Conservation (phyloP, 2,113 vertebrate genomes). For the Ariopsis seemanni region DNA sequence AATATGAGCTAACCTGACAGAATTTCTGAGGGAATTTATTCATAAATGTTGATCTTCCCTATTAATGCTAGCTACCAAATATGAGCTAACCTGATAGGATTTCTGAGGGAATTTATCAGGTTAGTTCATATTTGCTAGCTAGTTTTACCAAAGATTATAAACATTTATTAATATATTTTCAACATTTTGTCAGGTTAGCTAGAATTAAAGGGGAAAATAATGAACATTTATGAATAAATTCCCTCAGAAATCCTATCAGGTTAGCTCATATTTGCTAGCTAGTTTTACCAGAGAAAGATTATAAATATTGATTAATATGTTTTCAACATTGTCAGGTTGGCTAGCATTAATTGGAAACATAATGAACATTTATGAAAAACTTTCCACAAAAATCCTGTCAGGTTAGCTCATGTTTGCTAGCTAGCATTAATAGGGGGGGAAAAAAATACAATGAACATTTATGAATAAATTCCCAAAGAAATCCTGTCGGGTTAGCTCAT, state of each 20-base stretch:
- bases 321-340: no score
- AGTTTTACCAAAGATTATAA: no score
- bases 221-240: background rate
- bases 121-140: background rate
- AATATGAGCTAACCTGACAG: background rate
- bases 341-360: no score
- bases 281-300: background rate
- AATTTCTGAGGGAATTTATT: background rate
- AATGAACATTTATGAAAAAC: background rate
- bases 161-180: no score
- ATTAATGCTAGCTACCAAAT: no score
- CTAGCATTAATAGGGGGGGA: no score
- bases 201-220: background rate
- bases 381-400: background rate
- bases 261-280: background rate
- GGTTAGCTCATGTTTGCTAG: background rate
- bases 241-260: background rate
- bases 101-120: background rate
- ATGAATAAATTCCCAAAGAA: no score
- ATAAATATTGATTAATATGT: background rate
- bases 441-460: no score
- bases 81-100: no score
- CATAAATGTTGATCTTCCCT: background rate
- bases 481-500: background rate
- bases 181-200: no score